Conservation (phyloP, 2,113 vertebrate species). For the Mandrillus leucophaeus region DNA sequence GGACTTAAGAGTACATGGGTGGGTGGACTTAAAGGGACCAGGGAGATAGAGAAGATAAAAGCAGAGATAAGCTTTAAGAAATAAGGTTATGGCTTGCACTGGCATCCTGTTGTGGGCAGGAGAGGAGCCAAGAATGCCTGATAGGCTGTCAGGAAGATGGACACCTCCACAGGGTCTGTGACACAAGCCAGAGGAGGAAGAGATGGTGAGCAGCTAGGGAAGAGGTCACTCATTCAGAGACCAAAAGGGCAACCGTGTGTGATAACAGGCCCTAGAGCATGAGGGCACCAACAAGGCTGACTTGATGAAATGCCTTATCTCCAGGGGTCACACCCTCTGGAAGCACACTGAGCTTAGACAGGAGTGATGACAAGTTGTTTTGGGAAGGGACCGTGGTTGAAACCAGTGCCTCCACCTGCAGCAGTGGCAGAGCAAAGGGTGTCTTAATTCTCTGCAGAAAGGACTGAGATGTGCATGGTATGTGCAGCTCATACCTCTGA, state of each 20-base stretch:
- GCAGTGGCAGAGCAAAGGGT: background rate
- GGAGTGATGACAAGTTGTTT: conserved; percentile 46
- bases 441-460: background rate
- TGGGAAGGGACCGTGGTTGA: background rate
- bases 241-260: background rate
- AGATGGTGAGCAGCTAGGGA: background rate
- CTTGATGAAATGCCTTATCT: conserved; percentile 37
- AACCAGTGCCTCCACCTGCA: background rate
- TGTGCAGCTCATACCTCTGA: background rate
- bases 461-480: background rate
- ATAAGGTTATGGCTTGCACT: background rate
- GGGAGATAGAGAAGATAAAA: background rate
- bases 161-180: background rate
- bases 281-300: background rate
- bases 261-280: background rate
- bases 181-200: background rate
- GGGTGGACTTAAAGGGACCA: background rate
- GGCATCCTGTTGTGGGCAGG: background rate
- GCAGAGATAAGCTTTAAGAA: background rate
- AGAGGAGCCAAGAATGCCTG: background rate
- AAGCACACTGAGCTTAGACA: conserved; percentile 12
- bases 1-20: background rate
- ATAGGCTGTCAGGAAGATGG: background rate
- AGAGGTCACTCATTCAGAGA: background rate
- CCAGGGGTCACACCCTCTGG: conserved; percentile 5